Conservation (phyloP, 2,797 vertebrate genomes). For the Esox lucius region DNA sequence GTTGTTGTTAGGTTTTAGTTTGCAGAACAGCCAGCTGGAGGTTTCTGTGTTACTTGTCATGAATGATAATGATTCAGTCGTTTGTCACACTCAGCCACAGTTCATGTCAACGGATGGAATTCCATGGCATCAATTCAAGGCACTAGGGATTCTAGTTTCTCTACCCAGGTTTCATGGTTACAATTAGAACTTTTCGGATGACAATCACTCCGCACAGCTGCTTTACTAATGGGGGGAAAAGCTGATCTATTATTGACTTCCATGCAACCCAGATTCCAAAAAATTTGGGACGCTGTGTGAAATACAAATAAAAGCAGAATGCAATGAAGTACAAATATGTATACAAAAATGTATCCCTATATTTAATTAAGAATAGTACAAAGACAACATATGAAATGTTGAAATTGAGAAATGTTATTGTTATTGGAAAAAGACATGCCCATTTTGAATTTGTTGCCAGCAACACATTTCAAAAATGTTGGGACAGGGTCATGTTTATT, state of each 20-base stretch:
- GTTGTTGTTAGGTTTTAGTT: conserved; percentile 43
- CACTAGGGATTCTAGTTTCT: conserved; percentile 5
- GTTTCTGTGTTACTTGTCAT: conserved; percentile 52
- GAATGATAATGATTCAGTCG: conserved; percentile 65
- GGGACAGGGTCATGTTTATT: too few species aligned
- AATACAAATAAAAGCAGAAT: too few species aligned
- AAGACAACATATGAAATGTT: too few species aligned
- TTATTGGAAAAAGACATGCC: too few species aligned
- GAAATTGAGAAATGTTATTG: too few species aligned
- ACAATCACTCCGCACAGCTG: neutral
- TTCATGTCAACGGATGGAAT: conserved; percentile 55
- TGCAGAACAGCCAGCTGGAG: conserved; percentile 42
- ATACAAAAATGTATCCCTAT: too few species aligned
- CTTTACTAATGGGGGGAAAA: neutral
- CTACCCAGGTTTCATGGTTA: neutral
- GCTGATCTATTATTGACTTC: neutral
- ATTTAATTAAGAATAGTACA: too few species aligned
- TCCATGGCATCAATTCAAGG: conserved; percentile 3
- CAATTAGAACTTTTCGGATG: neutral
- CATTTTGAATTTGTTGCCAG: too few species aligned
- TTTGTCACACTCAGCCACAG: conserved; percentile 40
- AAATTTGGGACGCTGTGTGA: too few species aligned
- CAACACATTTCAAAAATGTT: too few species aligned
- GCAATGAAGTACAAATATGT: neutral
- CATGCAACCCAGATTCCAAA: too few species aligned